Conservation (phyloP, 2,113 vertebrate genomes). For the Catharus bicknelli region DNA sequence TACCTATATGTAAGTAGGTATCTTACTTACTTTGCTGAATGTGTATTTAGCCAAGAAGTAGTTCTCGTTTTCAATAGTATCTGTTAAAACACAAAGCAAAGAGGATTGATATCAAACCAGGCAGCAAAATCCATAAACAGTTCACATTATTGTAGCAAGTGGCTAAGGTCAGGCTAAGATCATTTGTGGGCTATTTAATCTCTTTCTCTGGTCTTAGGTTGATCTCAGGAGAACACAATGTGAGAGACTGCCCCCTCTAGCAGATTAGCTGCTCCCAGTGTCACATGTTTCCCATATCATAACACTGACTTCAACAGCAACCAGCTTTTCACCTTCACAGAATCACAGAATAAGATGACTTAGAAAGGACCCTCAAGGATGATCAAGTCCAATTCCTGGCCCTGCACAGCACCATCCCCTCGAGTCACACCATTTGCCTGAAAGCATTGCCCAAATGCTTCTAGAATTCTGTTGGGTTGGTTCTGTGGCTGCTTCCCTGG, state of each 20-base stretch:
- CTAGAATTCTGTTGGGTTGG: background rate
- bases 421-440: background rate
- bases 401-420: background rate
- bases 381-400: background rate
- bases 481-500: background rate
- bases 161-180: background rate
- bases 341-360: background rate
- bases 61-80: conserved; percentile 10
- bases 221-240: background rate
- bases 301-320: background rate
- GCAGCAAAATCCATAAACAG: background rate
- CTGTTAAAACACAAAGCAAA: conserved; percentile 54
- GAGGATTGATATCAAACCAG: background rate
- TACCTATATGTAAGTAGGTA: background rate
- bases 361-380: background rate
- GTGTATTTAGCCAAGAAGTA: conserved; percentile 55
- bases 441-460: background rate
- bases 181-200: background rate
- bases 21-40: conserved; percentile 43
- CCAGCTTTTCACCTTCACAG: background rate
- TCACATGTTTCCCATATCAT: background rate
- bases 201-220: background rate
- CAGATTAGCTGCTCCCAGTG: background rate
- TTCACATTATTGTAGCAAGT: background rate
- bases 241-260: background rate